A percentile compares a stretch with the other conserved stretches of the same genome.
phyloP scores from a whole-genome alignment of 2,888 invertebrate genomes.

The Hirtodrosophila confusa region DNA sequence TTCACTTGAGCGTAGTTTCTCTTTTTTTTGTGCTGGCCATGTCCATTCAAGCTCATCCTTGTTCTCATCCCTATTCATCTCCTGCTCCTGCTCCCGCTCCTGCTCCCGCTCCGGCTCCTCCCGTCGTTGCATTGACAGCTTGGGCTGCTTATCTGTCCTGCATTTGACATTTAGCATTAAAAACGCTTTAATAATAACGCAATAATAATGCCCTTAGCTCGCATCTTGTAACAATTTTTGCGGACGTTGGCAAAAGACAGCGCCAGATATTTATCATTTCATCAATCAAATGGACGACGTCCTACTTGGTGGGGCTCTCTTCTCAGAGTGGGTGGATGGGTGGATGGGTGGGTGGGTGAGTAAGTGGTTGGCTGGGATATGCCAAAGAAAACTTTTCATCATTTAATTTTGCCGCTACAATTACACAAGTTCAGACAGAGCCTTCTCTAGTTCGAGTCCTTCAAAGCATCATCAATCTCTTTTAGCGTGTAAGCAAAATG shows the following conservation, averaged over 20 bases:
- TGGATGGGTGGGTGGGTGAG: too few relatives aligned
- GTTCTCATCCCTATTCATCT: background rate
- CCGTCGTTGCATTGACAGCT: constrained; percentile 71
- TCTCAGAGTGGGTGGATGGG: constrained; percentile 2
- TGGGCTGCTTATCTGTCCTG: constrained; percentile 78
- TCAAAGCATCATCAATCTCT: constrained; percentile 79
- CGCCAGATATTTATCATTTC: constrained; percentile 78
- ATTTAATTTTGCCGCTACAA: constrained; percentile 72
- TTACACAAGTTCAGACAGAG: constrained; percentile 55
- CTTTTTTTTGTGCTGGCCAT: constrained; percentile 18
- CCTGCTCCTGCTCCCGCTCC: background rate
- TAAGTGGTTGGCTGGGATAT: background rate
- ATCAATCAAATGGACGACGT: constrained; percentile 71
- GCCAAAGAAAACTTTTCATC: constrained; percentile 72
- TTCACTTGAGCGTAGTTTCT: constrained; percentile 43
- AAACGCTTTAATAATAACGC: constrained; percentile 80
- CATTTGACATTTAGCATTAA: constrained; percentile 80
- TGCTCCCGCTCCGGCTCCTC: background rate
- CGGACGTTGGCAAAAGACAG: constrained; percentile 41
- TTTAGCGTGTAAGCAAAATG: constrained; percentile 71
- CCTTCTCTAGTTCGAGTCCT: constrained; percentile 49
- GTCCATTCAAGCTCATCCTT: constrained; percentile 18
- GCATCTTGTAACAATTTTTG: constrained; percentile 55
- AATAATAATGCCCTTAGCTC: constrained; percentile 72
- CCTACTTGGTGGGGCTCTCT: background rate